A percentile compares a stretch with the other conserved stretches of the same genome.
Conservation (phyloP, 2,113 vertebrate genomes). For the Sprattus sprattus region DNA sequence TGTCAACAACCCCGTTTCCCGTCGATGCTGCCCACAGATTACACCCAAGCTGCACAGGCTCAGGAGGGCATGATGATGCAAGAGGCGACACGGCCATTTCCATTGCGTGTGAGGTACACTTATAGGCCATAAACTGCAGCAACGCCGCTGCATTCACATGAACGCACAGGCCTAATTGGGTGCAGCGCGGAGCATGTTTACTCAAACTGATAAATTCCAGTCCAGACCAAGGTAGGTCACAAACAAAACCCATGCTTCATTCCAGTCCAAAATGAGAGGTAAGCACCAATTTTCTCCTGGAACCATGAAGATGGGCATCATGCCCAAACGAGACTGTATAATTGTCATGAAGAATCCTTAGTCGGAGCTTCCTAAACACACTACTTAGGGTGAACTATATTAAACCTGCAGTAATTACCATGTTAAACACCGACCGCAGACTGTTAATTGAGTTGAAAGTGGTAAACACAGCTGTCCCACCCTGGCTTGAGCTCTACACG, state of each 20-base stretch:
- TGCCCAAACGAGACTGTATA: conserved; percentile 51
- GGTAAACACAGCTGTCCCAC: conserved; percentile 38
- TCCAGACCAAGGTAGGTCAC: neutral
- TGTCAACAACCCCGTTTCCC: neutral
- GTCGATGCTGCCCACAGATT: neutral
- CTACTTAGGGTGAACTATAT: conserved; percentile 62
- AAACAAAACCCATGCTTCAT: neutral
- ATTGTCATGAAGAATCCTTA: conserved; percentile 49
- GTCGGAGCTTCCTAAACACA: conserved; percentile 55
- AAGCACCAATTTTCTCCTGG: neutral
- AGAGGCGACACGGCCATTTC: neutral
- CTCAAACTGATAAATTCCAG: neutral
- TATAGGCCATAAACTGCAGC: neutral
- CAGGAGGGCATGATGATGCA: neutral
- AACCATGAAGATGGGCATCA: conserved; percentile 48
- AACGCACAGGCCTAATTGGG: neutral
- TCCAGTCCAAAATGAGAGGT: neutral
- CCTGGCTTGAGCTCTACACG: conserved; percentile 14
- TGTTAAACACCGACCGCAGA: conserved; percentile 53
- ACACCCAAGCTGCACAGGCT: neutral
- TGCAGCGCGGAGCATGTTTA: neutral
- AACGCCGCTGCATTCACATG: neutral
- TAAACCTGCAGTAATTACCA: conserved; percentile 63
- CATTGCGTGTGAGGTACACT: neutral
- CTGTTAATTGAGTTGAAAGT: conserved; percentile 60